A percentile compares a stretch with the other conserved stretches of the same genome.
Evolutionary conservation across 2,797 vertebrate genomes (phyloP).

Genomic region (Spheniscus humboldti): DNA sequence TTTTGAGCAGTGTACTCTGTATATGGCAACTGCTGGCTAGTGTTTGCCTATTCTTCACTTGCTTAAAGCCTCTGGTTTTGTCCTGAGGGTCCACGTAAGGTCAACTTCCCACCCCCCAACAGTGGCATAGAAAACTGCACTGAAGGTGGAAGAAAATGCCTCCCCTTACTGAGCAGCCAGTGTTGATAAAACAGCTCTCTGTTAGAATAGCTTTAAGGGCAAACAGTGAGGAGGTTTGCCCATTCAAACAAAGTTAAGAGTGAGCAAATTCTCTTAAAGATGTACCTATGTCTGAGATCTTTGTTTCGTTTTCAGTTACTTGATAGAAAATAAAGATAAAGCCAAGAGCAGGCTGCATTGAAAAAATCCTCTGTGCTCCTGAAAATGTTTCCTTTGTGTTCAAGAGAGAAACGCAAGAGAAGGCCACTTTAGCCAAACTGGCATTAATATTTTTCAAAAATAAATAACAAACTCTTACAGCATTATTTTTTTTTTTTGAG

Average conservation of each 20-base stretch:
- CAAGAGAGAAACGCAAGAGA: not conserved
- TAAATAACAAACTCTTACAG: not conserved
- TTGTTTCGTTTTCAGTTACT: slow-evolving; percentile 39
- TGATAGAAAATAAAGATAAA: slow-evolving; percentile 61
- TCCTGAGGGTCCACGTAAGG: slow-evolving; percentile 61
- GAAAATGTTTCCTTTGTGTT: slow-evolving; percentile 25
- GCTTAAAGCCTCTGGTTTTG: slow-evolving; percentile 63
- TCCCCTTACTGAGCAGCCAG: slow-evolving; percentile 38
- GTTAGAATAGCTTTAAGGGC: slow-evolving; percentile 65
- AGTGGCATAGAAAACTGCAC: slow-evolving; percentile 42
- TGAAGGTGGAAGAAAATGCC: slow-evolving; percentile 55
- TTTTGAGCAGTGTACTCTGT: slow-evolving; percentile 57
- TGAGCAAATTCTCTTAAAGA: slow-evolving; percentile 66
- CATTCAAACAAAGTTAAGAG: slow-evolving; percentile 64
- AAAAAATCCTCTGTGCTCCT: slow-evolving; percentile 4
- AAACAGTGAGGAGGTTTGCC: slow-evolving; percentile 57
- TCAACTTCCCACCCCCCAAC: slow-evolving; percentile 64
- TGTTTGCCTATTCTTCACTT: slow-evolving; percentile 67
- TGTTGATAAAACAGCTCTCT: slow-evolving; percentile 65
- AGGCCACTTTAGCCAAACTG: not conserved
- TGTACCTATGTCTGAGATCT: slow-evolving; percentile 51
- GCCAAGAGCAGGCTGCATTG: not conserved
- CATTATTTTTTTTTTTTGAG: not conserved
- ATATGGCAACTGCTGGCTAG: slow-evolving; percentile 64
- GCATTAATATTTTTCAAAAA: not conserved